Base-by-base conservation (phyloP, 2,888 invertebrate genomes). In the Himalopsyche tibetana region DNA sequence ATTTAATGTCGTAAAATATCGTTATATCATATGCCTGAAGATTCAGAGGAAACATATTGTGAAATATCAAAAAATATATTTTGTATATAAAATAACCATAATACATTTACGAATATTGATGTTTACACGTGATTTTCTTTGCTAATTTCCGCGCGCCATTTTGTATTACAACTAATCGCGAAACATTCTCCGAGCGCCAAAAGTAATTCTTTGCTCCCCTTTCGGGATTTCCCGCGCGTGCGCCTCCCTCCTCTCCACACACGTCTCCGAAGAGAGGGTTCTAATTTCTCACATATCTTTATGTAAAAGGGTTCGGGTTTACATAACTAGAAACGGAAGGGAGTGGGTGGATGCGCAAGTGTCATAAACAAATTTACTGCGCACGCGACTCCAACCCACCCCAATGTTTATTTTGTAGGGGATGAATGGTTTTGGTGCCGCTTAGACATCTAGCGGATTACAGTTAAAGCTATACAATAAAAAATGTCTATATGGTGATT, bases 231-330 rank as follows among this genome's bases (percentile, higher is more conserved):
- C 42, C 69, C 28, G 28, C n/a, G 85, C 85, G 81, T 85, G 82
- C 80, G 82, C 83, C 82, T 56, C 84, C 38, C 51, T 55, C 51
- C 36, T 40, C 69, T 45, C 56, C 80, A 55, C 85, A 74, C 85
- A 83, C 86, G 63, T 55, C 84, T 55, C 82, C 36, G 38, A 63
- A 79, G 84, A 80, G 85, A 86, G 85, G 84, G 84, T 87, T 84
- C 88, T 88, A 88, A 88, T 88, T 88, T 88, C 85, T 82, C 88
- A 86, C 87, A 88, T 85, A 83, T 87, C 86, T 86, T 84, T 88
- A 88, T 88, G 87, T 88, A 88, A 88, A 88, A 88, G 88, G 88
- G 88, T 87, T 88, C 87, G 85, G 63, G 85, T 87, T 87, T 87
- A 87, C 87, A 87, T 87, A 87, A 87, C 87, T 83, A 83, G 85